Evolutionary conservation across 2,888 invertebrate species (phyloP).

Genomic region (Chrysolina oricalcia): DNA sequence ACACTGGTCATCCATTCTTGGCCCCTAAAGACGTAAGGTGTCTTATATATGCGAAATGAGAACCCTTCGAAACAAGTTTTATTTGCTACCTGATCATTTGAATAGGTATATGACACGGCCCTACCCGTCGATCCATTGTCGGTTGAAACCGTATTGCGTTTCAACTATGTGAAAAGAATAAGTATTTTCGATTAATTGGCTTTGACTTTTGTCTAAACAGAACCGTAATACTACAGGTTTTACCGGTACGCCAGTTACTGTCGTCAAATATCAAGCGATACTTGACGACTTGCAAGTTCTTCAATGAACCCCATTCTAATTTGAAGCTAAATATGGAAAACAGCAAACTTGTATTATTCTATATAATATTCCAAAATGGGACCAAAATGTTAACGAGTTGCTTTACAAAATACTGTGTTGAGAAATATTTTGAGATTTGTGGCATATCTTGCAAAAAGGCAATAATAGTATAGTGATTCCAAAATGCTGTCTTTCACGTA

Average conservation of each 20-base stretch:
- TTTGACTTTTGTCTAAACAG: constrained; percentile 21
- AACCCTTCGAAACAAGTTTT: constrained; percentile 55
- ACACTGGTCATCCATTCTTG: constrained; percentile 67
- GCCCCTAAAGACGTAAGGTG: constrained; percentile 56
- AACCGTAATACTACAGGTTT: constrained; percentile 7
- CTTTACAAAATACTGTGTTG: constrained; percentile 25
- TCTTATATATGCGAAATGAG: constrained; percentile 48
- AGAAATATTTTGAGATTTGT: constrained; percentile 34
- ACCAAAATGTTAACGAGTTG: constrained; percentile 2
- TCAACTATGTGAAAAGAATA: constrained; percentile 37
- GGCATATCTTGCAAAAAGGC: constrained; percentile 17
- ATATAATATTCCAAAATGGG: constrained; percentile 24
- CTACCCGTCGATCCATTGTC: constrained; percentile 37
- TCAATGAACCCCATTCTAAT: not conserved
- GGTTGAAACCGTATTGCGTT: constrained; percentile 39
- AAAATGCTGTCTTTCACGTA: constrained; percentile 22
- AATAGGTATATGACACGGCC: constrained; percentile 39
- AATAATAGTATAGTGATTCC: not conserved
- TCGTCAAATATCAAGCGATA: not conserved
- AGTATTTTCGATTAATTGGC: constrained; percentile 23
- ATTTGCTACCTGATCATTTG: constrained; percentile 55
- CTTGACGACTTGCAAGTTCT: not conserved
- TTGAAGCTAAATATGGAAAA: too few species aligned
- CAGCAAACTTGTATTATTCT: too few species aligned
- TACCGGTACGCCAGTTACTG: not conserved